Conservation (phyloP, 1,140 invertebrate genomes). For the Micrasema minimum region DNA sequence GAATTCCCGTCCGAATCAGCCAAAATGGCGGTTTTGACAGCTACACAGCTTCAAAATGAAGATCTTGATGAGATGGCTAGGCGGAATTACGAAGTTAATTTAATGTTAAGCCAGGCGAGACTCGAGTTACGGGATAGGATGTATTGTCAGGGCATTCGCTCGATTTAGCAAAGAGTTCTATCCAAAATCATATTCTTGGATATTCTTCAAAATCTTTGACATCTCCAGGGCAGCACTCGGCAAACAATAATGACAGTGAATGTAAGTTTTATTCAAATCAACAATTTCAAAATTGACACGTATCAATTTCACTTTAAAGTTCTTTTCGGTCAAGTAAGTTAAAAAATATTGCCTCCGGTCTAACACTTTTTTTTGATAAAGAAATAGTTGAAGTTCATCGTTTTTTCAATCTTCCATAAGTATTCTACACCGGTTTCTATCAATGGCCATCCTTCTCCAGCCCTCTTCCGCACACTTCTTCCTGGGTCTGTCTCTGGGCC, state of each 20-base stretch:
- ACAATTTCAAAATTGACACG: no score
- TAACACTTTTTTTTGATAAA: neutral
- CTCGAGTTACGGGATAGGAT: slow-evolving; percentile 48
- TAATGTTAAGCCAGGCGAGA: slow-evolving; percentile 34
- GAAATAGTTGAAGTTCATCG: no score
- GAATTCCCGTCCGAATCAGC: slow-evolving; percentile 18
- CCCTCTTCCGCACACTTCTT: no score
- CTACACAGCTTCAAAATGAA: slow-evolving; percentile 21
- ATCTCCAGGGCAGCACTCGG: slow-evolving; percentile 57
- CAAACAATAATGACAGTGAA: slow-evolving; percentile 57
- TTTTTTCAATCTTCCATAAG: no score
- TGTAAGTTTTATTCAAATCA: no score
- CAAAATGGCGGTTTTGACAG: slow-evolving; percentile 36
- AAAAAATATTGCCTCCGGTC: neutral
- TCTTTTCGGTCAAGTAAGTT: no score
- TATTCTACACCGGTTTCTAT: no score
- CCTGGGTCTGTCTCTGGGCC: no score
- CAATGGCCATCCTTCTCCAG: no score
- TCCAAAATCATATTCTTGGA: slow-evolving; percentile 63
- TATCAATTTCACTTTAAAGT: no score
- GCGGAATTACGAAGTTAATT: slow-evolving; percentile 42
- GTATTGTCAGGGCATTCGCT: slow-evolving; percentile 62
- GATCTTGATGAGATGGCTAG: slow-evolving; percentile 41
- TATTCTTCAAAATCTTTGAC: slow-evolving; percentile 61
- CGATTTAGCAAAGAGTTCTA: slow-evolving; percentile 62